These are phyloP conservation scores for Asarcornis scutulata DNA, from an alignment of 2,113 vertebrate genomes.

Conservation along the genomic window DNA sequence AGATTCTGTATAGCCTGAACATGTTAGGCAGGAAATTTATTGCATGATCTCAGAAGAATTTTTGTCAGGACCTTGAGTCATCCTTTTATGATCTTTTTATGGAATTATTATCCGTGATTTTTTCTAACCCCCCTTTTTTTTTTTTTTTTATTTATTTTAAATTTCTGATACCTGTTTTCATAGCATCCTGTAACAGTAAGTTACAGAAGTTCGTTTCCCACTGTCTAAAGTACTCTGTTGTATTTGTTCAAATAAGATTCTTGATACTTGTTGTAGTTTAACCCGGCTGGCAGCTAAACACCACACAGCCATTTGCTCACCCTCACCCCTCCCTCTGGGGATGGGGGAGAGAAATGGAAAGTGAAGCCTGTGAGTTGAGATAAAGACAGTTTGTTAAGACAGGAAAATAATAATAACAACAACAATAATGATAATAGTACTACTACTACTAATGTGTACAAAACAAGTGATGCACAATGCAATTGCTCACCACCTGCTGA, in stretches of 20 bases:
- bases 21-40: background rate
- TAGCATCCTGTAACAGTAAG: background rate
- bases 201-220: background rate
- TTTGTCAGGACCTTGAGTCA: background rate
- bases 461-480: too few relatives aligned
- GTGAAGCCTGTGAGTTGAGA: too few relatives aligned
- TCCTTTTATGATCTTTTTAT: background rate
- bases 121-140: accelerated
- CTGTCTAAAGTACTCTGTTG: background rate
- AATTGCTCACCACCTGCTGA: too few relatives aligned
- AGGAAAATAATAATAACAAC: too few relatives aligned
- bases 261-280: background rate
- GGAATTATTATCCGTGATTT: background rate
- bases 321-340: too few relatives aligned
- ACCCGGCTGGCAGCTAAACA: too few relatives aligned
- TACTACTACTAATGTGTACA: too few relatives aligned
- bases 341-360: too few relatives aligned
- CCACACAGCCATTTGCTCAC: too few relatives aligned
- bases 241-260: background rate
- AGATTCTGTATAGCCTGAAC: background rate
- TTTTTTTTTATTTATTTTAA: background rate
- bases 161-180: background rate
- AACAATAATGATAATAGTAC: too few relatives aligned
- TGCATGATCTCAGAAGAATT: background rate
- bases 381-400: too few relatives aligned